These are phyloP conservation scores for Eledona agricola DNA, from an alignment of 2,888 invertebrate genomes.

Conservation along the genomic window DNA sequence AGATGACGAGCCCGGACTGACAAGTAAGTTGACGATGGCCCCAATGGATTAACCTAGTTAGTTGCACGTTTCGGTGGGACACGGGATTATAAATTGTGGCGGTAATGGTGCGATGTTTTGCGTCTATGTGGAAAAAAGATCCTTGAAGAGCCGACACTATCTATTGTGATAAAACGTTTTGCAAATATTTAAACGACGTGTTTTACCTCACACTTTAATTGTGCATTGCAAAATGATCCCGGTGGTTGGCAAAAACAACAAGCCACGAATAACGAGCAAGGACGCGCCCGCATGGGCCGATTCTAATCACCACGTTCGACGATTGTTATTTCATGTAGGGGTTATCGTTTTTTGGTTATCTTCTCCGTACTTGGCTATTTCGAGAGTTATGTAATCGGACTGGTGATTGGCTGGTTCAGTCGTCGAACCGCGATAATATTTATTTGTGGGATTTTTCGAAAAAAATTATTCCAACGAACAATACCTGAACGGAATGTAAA, in stretches of 20 bases:
- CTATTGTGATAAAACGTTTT: conserved; percentile 15
- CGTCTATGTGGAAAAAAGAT: neutral
- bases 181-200: conserved; percentile 23
- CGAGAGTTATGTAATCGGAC: too few relatives aligned
- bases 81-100: too few relatives aligned
- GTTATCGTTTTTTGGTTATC: conserved; percentile 1
- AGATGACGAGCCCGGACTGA: conserved; percentile 82
- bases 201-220: neutral
- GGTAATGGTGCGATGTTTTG: too few relatives aligned
- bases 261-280: conserved; percentile 1
- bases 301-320: too few relatives aligned
- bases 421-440: too few relatives aligned
- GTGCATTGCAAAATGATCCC: conserved; percentile 2
- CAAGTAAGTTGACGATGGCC: conserved; percentile 75
- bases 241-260: neutral
- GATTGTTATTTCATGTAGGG: conserved; percentile 4
- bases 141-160: conserved; percentile 11
- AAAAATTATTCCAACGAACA: too few relatives aligned
- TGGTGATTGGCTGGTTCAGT: too few relatives aligned
- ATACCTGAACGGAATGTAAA: too few relatives aligned
- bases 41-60: too few relatives aligned
- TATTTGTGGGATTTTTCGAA: neutral
- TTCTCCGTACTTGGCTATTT: too few relatives aligned
- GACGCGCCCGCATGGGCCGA: conserved; percentile 1
- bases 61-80: too few relatives aligned